Percentiles rank a stretch among this genome's conserved stretches.
Conservation (phyloP, 2,113 vertebrate species). For the Psilopsiagon aurifrons region DNA sequence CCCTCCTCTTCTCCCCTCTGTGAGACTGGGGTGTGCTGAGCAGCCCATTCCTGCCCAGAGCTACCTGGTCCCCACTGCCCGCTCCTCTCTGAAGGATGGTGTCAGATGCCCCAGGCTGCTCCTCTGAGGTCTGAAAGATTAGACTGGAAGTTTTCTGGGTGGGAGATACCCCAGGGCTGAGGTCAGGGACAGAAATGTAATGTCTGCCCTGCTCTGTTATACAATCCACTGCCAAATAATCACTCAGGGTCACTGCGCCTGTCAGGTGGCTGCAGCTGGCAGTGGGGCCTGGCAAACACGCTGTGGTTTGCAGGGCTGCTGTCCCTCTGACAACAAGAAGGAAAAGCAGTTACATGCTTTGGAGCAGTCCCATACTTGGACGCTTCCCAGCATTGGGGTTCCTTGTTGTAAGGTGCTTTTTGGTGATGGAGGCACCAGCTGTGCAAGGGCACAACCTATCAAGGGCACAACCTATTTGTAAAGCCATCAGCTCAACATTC, state of each 20-base stretch:
- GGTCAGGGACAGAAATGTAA: slow-evolving; percentile 66
- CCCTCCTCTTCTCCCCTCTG: background rate
- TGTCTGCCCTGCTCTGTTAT: slow-evolving; percentile 19
- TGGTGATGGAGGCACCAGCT: background rate
- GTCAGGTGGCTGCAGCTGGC: background rate
- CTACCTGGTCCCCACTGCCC: background rate
- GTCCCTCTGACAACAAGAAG: background rate
- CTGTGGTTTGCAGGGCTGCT: background rate
- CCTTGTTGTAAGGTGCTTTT: background rate
- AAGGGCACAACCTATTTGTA: background rate
- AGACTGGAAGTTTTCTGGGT: slow-evolving; percentile 43
- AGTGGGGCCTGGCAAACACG: background rate
- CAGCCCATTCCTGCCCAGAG: background rate
- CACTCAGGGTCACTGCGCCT: background rate
- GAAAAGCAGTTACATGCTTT: background rate
- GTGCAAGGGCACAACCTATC: fast-evolving
- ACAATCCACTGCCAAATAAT: slow-evolving; percentile 31
- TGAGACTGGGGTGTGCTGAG: background rate
- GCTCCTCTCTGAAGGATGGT: background rate
- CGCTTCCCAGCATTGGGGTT: background rate
- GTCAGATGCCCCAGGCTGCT: slow-evolving; percentile 31
- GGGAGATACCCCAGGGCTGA: slow-evolving; percentile 52
- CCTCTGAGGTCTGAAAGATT: slow-evolving; percentile 52
- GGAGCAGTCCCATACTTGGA: background rate
- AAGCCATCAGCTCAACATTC: fast-evolving